Conservation (phyloP, 2,888 invertebrate genomes). For the Diarsia dahlii region DNA sequence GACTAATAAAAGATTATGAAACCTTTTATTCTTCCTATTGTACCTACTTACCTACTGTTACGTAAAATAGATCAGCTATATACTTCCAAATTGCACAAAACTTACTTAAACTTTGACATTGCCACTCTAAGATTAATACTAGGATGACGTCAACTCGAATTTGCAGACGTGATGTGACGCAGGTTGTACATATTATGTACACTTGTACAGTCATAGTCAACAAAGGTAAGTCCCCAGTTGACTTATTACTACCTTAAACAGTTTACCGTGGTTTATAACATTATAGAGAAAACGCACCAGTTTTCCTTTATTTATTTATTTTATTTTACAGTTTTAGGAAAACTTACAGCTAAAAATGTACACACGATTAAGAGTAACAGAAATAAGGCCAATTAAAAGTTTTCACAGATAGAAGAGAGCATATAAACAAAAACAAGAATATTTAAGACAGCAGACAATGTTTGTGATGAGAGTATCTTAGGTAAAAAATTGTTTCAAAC, state of each 20-base stretch:
- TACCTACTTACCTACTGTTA: neutral
- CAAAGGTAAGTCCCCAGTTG: slow-evolving; percentile 27
- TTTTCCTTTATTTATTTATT: neutral
- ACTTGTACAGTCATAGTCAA: slow-evolving; percentile 31
- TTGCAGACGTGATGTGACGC: slow-evolving; percentile 53
- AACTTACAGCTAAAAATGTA: too few species aligned
- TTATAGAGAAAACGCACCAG: neutral
- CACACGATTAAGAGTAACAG: too few species aligned
- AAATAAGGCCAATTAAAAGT: too few species aligned
- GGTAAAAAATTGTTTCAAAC: too few species aligned
- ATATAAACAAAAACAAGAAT: too few species aligned
- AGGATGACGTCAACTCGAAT: slow-evolving; percentile 41
- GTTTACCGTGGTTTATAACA: slow-evolving; percentile 8
- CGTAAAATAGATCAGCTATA: neutral
- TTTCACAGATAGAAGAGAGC: too few species aligned
- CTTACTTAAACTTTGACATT: slow-evolving; percentile 2
- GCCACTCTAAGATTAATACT: neutral
- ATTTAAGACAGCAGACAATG: too few species aligned
- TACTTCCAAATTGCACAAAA: slow-evolving; percentile 12
- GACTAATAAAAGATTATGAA: neutral
- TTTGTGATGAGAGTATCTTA: too few species aligned
- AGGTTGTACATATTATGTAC: neutral
- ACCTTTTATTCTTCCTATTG: neutral
- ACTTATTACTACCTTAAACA: slow-evolving; percentile 7
- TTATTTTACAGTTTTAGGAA: too few species aligned